phyloP scores from a whole-genome alignment of 2,797 vertebrate genomes.

The Acestrorhynchus altus region DNA sequence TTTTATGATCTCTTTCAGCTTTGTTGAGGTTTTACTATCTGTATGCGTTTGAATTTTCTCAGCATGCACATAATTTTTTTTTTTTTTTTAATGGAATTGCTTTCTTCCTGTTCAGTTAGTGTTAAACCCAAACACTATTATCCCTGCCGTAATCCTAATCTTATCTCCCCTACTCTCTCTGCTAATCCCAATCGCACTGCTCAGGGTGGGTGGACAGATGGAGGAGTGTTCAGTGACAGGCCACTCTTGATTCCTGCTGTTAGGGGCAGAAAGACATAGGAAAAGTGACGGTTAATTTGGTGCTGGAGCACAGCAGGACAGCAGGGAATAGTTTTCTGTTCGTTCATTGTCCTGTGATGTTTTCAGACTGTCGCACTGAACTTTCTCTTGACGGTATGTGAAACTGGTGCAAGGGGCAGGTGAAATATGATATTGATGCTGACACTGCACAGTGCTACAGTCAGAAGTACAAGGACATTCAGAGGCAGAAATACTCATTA shows the following conservation, averaged over 20 bases:
- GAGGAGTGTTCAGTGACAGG: not conserved
- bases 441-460: not conserved
- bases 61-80: not conserved
- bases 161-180: conserved; percentile 67
- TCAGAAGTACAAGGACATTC: not conserved
- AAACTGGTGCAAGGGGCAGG: no score
- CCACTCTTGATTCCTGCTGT: not conserved
- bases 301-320: not conserved
- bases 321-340: not conserved
- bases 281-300: not conserved
- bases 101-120: conserved; percentile 54
- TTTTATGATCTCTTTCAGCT: not conserved
- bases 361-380: not conserved
- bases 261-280: conserved; percentile 15
- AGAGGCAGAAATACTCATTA: no score
- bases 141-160: conserved; percentile 73
- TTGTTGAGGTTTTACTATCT: not conserved
- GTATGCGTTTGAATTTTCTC: not conserved
- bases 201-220: conserved; percentile 9
- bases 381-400: no score
- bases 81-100: no score
- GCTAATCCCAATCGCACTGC: conserved; percentile 63
- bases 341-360: not conserved
- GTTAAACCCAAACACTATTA: conserved; percentile 72
- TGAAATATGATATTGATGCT: not conserved